Conservation (phyloP, 2,113 vertebrate species). For the Platysternon megacephalum region DNA sequence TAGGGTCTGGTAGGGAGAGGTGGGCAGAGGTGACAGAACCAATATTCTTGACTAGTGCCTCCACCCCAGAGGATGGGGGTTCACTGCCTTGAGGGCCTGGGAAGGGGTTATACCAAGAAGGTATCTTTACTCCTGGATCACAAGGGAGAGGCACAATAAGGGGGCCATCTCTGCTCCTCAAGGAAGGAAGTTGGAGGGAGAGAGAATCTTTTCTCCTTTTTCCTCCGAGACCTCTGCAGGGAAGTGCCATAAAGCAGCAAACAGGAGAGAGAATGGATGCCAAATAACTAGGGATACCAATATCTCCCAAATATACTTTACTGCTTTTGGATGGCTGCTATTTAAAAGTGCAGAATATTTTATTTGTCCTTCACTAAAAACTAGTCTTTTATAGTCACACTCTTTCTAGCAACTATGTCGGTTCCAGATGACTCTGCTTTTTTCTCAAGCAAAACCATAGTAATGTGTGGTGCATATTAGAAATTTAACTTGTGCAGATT, state of each 20-base stretch:
- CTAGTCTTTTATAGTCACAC: background rate
- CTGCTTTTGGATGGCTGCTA: background rate
- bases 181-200: constrained; percentile 10
- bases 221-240: background rate
- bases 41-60: background rate
- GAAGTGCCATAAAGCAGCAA: constrained; percentile 16
- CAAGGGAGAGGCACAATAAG: background rate
- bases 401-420: background rate
- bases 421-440: background rate
- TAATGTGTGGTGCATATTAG: background rate
- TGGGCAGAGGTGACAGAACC: background rate
- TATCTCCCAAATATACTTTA: background rate
- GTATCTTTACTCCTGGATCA: constrained; percentile 38
- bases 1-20: background rate
- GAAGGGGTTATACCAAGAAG: constrained; percentile 36
- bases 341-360: background rate
- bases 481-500: background rate
- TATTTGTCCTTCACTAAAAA: background rate
- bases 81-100: constrained; percentile 30
- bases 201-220: background rate
- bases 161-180: constrained; percentile 40
- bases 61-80: constrained; percentile 47
- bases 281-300: background rate
- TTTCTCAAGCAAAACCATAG: background rate
- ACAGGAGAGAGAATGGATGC: background rate